Evolutionary conservation across 2,113 vertebrate species (phyloP).

Genomic region (Neogale vison): DNA sequence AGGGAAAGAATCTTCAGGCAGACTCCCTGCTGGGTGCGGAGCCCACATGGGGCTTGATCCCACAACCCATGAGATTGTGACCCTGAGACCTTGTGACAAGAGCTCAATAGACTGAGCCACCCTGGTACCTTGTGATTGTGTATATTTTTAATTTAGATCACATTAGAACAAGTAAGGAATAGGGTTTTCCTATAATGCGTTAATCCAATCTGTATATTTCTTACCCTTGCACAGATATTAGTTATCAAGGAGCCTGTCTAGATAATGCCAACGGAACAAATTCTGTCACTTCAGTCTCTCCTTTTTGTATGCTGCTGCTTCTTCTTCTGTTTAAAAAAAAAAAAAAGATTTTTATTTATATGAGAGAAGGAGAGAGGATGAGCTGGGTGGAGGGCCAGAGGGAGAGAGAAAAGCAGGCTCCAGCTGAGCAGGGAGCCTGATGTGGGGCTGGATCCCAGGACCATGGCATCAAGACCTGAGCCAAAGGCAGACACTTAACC

Average conservation of each 20-base stretch:
- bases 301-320: neutral
- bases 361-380: neutral
- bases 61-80: neutral
- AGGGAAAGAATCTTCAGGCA: neutral
- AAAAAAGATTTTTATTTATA: neutral
- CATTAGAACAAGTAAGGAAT: neutral
- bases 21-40: neutral
- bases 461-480: neutral
- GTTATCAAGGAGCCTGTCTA: neutral
- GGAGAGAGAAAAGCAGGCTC: neutral
- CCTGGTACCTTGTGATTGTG: neutral
- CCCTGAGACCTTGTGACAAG: neutral
- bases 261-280: neutral
- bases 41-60: neutral
- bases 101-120: neutral
- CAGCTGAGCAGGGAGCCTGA: neutral
- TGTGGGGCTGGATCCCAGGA: neutral
- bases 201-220: neutral
- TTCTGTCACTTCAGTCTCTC: neutral
- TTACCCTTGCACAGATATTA: conserved; percentile 3
- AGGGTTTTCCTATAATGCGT: neutral
- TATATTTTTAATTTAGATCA: conserved; percentile 15
- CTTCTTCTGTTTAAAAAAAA: too few relatives aligned
- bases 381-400: neutral
- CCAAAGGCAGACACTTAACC: neutral